Base-by-base conservation (phyloP, 2,113 vertebrate species). In the Pandion haliaetus region DNA sequence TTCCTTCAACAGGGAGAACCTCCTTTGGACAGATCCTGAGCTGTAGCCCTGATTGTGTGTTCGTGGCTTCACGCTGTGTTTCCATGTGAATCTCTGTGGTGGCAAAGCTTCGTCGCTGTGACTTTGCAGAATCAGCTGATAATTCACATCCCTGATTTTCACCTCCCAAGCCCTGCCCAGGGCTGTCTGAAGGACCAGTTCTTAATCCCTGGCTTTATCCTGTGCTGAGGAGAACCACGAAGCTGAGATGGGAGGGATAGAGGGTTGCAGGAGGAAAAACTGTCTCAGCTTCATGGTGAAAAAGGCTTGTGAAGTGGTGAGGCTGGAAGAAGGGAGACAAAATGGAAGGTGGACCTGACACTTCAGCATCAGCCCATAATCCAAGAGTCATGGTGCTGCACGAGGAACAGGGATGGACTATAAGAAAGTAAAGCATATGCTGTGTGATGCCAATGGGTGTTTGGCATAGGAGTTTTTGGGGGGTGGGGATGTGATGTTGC, bases 381-480 rank as follows among this genome's bases (percentile, higher is more conserved):
- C n/a, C 77, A 21, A 40, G 59, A 26, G 23, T 12, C 8, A 3
- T 5, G 32, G 47, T 28, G 32, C 25, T 59, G 29, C 0, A 0
- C 9, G 40, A 69, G 44, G 40, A 70, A 4, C 47, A 70, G 89
- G 62, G 69, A 5, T 16, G 42, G 50, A 7, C 50, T 17, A 0
- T 25, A 7, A 40, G 26, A 21, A 44, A 67, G 17, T 0, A 40
- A 52, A 89, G 29, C 2, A 0, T 14, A 7, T 12, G 38, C 40
- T 52, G n/a, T 34, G 55, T 32, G 50, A n/a, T 29, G 25, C 28
- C 31, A 59, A 5, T 7, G 24, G 44, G 12, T 28, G 16, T 28
- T 58, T n/a, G 44, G 11, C 17, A 19, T 0, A 9, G n/a, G 19
- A 5, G 3, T 0, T 47, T 40, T 59, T 81, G n/a, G n/a, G n/a